Percentiles rank a stretch among this genome's conserved stretches.
These are phyloP conservation scores for Mugil cephalus DNA, from an alignment of 2,113 vertebrate species.

Conservation along the genomic window DNA sequence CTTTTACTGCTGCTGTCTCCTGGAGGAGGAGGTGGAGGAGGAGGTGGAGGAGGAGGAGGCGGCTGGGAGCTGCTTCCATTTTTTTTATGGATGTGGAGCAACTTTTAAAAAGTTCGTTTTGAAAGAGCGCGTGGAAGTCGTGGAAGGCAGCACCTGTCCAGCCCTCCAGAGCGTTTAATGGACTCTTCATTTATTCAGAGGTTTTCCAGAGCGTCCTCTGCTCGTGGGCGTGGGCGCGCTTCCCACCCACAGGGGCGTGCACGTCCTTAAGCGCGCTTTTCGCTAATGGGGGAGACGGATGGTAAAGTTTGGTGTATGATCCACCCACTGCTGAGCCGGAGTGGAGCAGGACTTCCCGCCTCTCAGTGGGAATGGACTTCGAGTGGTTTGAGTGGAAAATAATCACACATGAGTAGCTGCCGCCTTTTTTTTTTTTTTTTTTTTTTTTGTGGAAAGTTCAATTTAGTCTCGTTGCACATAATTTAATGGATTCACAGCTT, in stretches of 20 bases:
- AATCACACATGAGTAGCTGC: not conserved
- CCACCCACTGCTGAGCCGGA: slow-evolving; percentile 45
- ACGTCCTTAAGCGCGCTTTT: slow-evolving; percentile 22
- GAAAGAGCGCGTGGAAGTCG: not conserved
- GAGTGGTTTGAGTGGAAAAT: not conserved
- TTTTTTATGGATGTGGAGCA: not conserved
- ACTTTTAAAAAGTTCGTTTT: slow-evolving; percentile 40
- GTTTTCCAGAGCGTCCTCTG: slow-evolving; percentile 24
- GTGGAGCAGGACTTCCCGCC: slow-evolving; percentile 21
- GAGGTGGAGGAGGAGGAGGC: not conserved
- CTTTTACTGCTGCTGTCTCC: not conserved
- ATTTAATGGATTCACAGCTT: no score
- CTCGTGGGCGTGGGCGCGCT: slow-evolving; percentile 49
- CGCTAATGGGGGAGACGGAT: slow-evolving; percentile 35
- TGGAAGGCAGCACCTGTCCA: slow-evolving; percentile 34
- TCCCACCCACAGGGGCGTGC: slow-evolving; percentile 59
- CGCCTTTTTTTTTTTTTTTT: no score
- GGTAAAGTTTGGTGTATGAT: slow-evolving; percentile 37
- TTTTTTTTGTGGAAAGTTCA: no score
- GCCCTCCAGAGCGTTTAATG: slow-evolving; percentile 18
- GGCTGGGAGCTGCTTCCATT: not conserved
- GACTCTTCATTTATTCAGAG: slow-evolving; percentile 64
- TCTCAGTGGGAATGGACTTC: not conserved
- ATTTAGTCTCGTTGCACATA: no score
- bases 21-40: not conserved